Evolutionary conservation across 2,113 vertebrate species (phyloP).

Genomic region (Murina feae): DNA sequence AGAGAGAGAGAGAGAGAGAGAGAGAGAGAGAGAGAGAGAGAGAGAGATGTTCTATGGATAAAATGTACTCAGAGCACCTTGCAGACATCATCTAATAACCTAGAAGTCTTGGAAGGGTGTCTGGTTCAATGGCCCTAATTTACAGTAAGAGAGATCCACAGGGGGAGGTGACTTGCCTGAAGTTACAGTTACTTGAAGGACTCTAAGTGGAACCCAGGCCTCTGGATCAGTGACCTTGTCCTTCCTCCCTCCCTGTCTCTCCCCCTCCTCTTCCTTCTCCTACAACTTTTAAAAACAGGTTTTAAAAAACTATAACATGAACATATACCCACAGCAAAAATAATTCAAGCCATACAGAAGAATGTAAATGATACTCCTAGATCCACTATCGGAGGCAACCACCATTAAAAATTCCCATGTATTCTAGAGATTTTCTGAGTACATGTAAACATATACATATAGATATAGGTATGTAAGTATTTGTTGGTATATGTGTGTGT

Average conservation of each 20-base stretch:
- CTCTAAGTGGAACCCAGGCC: not conserved
- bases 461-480: not conserved
- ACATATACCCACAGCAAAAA: not conserved
- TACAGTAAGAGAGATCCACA: not conserved
- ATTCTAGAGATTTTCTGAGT: not conserved
- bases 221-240: not conserved
- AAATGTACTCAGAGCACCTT: conserved; percentile 28
- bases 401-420: not conserved
- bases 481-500: not conserved
- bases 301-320: conserved; percentile 22
- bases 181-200: not conserved
- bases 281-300: not conserved
- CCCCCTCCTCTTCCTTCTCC: not conserved
- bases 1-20: not conserved
- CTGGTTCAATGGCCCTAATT: conserved; percentile 27
- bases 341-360: not conserved
- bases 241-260: not conserved
- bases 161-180: not conserved
- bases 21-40: not conserved
- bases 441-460: not conserved
- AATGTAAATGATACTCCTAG: not conserved
- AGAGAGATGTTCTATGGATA: not conserved
- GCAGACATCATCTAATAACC: not conserved
- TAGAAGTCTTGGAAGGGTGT: not conserved
- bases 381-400: not conserved